phyloP scores from a whole-genome alignment of 2,797 vertebrate genomes.

The Avahi laniger region DNA sequence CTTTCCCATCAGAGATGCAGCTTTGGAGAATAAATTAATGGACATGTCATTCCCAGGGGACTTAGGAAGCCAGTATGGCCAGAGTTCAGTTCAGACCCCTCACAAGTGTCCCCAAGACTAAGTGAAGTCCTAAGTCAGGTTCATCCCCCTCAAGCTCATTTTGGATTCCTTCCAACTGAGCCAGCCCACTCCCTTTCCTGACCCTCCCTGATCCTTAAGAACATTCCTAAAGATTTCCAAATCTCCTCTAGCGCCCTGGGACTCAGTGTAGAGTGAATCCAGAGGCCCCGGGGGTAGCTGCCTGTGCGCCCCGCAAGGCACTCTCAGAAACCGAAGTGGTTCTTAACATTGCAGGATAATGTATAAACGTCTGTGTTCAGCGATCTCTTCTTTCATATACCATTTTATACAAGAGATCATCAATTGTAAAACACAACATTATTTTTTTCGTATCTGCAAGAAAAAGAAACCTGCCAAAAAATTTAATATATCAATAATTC shows the following conservation, averaged over 20 bases:
- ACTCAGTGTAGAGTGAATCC: not conserved
- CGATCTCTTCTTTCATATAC: not conserved
- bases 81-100: not conserved
- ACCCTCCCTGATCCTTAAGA: not conserved
- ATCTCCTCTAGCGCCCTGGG: not conserved
- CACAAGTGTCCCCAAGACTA: not conserved
- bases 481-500: not conserved
- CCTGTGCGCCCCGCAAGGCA: rapidly evolving
- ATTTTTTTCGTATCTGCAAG: not conserved
- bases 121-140: not conserved
- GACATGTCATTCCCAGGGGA: not conserved
- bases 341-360: not conserved
- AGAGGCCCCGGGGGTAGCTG: not conserved
- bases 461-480: not conserved
- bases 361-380: not conserved
- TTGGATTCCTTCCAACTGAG: not conserved
- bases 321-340: not conserved
- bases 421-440: not conserved
- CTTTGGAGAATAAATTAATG: not conserved
- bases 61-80: not conserved
- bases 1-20: not conserved
- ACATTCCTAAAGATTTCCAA: not conserved
- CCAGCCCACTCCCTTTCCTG: not conserved
- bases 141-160: not conserved
- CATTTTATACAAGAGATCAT: not conserved